Percentiles rank a stretch among this genome's conserved stretches.
phyloP scores from a whole-genome alignment of 2,113 vertebrate genomes.

The Alosa alosa region DNA sequence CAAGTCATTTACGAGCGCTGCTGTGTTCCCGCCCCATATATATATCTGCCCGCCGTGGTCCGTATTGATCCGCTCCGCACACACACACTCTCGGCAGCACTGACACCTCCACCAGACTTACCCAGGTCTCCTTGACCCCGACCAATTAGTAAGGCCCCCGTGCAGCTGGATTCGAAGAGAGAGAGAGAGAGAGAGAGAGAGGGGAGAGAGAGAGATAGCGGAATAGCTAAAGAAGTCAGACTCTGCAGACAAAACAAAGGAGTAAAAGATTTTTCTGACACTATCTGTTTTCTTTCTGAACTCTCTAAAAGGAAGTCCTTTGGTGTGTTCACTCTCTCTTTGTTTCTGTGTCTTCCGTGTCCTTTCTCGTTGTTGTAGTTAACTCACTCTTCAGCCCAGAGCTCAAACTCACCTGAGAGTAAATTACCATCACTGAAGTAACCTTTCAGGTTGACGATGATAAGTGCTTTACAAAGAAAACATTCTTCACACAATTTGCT shows the following conservation, averaged over 20 bases:
- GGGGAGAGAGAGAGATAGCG: neutral
- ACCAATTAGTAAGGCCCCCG: conserved; percentile 58
- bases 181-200: no score
- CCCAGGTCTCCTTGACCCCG: conserved; percentile 47
- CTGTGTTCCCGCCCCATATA: conserved; percentile 50
- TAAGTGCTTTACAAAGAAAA: neutral
- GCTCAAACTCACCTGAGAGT: conserved; percentile 2
- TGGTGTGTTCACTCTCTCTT: neutral
- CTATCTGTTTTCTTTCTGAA: conserved; percentile 22
- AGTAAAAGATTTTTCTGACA: conserved; percentile 34
- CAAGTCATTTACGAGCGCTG: conserved; percentile 56
- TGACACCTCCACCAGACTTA: neutral
- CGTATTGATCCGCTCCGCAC: conserved; percentile 55
- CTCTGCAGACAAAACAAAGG: neutral
- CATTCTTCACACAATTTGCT: neutral
- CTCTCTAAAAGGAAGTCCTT: neutral
- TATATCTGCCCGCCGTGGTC: conserved; percentile 55
- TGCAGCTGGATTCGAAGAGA: neutral
- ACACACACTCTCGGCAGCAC: conserved; percentile 35
- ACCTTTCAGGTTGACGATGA: conserved; percentile 5
- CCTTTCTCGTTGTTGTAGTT: neutral
- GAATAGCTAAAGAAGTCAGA: neutral
- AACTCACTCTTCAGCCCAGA: neutral
- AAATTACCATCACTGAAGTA: neutral
- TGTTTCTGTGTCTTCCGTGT: neutral